Evolutionary conservation across 2,888 invertebrate genomes (phyloP).

Genomic region (Netelia fuscicornis): DNA sequence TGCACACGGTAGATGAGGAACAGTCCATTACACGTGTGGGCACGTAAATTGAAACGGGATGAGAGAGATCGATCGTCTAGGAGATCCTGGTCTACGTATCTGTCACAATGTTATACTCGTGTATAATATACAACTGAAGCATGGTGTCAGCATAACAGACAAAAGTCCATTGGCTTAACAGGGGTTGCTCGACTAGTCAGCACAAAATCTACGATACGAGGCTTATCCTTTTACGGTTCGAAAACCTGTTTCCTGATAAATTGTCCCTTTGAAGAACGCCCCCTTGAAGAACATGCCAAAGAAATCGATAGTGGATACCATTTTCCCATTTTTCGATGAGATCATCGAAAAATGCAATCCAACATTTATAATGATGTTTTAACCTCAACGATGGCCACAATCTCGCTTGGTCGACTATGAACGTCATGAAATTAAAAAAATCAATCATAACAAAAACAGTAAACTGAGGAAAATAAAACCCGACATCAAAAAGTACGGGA

Average conservation of each 20-base stretch:
- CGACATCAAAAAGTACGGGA: too few species aligned
- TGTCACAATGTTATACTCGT: not conserved
- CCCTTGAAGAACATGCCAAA: not conserved
- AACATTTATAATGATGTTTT: not conserved
- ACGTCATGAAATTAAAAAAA: not conserved
- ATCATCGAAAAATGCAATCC: not conserved
- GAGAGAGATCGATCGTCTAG: conserved; percentile 10
- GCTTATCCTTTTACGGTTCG: not conserved
- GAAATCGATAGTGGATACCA: not conserved
- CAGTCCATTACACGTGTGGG: conserved; percentile 11
- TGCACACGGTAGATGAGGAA: not conserved
- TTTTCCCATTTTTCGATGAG: too few species aligned
- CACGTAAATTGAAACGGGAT: conserved; percentile 12
- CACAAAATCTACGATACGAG: not conserved
- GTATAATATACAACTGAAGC: conserved; percentile 5
- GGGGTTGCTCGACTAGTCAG: not conserved
- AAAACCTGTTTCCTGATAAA: conserved; percentile 5
- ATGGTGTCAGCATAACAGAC: not conserved
- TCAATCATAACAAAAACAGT: not conserved
- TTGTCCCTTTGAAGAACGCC: not conserved
- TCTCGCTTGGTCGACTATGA: not conserved
- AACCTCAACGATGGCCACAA: not conserved
- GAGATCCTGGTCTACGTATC: not conserved
- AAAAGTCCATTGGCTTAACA: not conserved
- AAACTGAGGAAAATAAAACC: not conserved